These are phyloP conservation scores for Pseudococcus viburni DNA, from an alignment of 2,888 invertebrate genomes.

Conservation along the genomic window DNA sequence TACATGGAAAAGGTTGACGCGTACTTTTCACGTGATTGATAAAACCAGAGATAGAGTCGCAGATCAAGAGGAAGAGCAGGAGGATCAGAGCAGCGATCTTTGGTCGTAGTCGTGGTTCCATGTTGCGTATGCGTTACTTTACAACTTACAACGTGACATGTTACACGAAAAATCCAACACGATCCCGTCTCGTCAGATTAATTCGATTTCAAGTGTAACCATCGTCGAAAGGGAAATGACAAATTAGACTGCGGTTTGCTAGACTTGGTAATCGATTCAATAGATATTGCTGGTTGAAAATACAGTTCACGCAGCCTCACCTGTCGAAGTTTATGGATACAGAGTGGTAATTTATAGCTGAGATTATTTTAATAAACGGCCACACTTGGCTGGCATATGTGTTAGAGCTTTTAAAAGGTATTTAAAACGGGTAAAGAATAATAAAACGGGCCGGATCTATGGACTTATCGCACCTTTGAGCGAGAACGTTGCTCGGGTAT, in stretches of 20 bases:
- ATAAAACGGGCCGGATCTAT: background rate
- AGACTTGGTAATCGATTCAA: background rate
- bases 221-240: conserved; percentile 2
- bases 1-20: background rate
- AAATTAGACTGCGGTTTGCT: background rate
- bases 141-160: too few species aligned
- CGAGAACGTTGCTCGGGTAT: background rate
- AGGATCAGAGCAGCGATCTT: background rate
- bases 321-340: background rate
- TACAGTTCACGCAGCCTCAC: background rate
- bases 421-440: background rate
- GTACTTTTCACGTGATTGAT: background rate
- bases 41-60: background rate
- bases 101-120: background rate
- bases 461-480: background rate
- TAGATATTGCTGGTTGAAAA: background rate
- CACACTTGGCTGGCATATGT: background rate
- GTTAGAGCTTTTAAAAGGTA: background rate
- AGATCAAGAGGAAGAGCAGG: background rate
- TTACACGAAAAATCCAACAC: background rate
- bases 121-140: background rate
- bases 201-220: conserved; percentile 44
- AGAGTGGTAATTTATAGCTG: background rate
- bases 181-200: background rate
- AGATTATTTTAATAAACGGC: conserved; percentile 1